Percentiles rank a stretch among this genome's conserved stretches.
phyloP scores from a whole-genome alignment of 2,888 invertebrate species.

The Gryllus longicercus region DNA sequence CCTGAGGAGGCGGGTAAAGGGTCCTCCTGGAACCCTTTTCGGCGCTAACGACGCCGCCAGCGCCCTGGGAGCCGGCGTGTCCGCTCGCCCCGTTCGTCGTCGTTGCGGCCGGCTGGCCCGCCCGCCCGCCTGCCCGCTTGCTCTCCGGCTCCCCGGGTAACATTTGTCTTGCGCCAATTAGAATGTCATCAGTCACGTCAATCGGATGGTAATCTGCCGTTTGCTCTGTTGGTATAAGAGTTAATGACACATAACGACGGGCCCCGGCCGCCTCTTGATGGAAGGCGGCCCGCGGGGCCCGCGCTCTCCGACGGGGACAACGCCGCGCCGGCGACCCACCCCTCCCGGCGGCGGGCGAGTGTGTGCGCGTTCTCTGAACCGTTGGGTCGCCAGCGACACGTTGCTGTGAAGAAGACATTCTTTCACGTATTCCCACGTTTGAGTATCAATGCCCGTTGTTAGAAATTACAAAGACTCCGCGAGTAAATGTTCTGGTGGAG shows the following conservation, averaged over 20 bases:
- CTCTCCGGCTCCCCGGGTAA: background rate
- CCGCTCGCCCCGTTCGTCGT: background rate
- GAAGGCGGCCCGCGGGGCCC: no score
- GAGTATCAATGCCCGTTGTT: no score
- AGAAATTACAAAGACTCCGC: no score
- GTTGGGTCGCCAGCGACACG: no score
- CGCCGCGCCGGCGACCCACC: no score
- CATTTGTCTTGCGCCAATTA: constrained; percentile 17
- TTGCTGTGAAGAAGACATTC: no score
- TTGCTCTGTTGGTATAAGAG: constrained; percentile 9
- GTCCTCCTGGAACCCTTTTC: background rate
- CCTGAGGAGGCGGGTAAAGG: background rate
- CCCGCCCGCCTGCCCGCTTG: background rate
- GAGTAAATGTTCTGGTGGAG: no score
- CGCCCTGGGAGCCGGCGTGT: background rate
- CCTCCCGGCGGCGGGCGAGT: no score
- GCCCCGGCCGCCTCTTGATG: no score
- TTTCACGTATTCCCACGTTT: no score
- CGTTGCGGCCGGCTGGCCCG: background rate
- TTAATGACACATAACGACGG: constrained; percentile 17
- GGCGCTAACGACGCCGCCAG: background rate
- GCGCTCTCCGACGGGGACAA: no score
- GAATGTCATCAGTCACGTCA: constrained; percentile 17
- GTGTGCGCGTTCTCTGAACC: no score
- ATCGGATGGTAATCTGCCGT: constrained; percentile 17